phyloP scores from a whole-genome alignment of 1,140 invertebrate species.

The Aphaenogaster rudis region DNA sequence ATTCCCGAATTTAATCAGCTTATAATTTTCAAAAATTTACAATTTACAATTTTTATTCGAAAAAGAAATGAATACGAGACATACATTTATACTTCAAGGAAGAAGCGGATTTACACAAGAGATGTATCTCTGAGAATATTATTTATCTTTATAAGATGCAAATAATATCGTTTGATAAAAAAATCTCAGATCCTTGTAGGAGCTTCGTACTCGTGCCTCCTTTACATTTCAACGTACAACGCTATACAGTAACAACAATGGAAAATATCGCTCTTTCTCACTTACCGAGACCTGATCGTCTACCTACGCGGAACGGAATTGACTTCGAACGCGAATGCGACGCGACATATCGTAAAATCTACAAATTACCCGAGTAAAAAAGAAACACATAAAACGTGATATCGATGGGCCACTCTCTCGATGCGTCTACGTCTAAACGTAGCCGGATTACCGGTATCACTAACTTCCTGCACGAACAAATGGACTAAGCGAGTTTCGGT shows the following conservation, averaged over 20 bases:
- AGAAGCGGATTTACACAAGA: background rate
- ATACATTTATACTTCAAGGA: background rate
- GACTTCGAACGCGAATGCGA: slow-evolving; percentile 47
- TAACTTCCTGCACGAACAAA: slow-evolving; percentile 64
- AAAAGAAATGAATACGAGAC: background rate
- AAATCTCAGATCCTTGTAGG: slow-evolving; percentile 13
- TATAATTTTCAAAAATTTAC: slow-evolving; percentile 5
- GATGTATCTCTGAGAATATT: background rate
- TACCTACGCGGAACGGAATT: slow-evolving; percentile 55
- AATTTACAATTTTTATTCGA: background rate
- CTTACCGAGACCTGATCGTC: background rate
- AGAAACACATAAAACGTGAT: slow-evolving; percentile 81
- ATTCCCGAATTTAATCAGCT: slow-evolving; percentile 9
- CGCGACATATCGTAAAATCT: slow-evolving; percentile 70
- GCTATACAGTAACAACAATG: slow-evolving; percentile 57
- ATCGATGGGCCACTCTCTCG: slow-evolving; percentile 66
- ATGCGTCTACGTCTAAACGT: slow-evolving; percentile 67
- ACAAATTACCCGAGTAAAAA: slow-evolving; percentile 80
- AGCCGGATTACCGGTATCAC: slow-evolving; percentile 47
- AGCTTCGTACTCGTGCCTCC: slow-evolving; percentile 13
- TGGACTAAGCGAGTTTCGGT: slow-evolving; percentile 67
- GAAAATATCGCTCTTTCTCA: slow-evolving; percentile 43
- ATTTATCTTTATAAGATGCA: background rate
- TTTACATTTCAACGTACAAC: slow-evolving; percentile 44
- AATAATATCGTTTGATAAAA: slow-evolving; percentile 14